phyloP scores from a whole-genome alignment of 2,797 vertebrate genomes.

The Enteromius trimaculatus region DNA sequence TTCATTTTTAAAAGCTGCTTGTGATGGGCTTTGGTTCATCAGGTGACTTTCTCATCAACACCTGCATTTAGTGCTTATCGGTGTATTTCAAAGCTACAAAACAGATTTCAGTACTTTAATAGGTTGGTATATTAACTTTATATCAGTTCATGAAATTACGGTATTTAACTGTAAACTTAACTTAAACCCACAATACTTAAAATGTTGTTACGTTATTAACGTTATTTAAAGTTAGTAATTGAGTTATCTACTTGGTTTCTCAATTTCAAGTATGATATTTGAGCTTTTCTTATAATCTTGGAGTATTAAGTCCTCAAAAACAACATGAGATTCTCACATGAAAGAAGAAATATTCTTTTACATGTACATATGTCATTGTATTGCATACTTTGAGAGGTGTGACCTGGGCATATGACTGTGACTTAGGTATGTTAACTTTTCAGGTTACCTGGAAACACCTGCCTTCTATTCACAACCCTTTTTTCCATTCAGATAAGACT shows the following conservation, averaged over 20 bases:
- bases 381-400: conserved; percentile 3
- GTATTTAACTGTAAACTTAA: no score
- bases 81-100: no score
- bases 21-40: no score
- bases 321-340: background rate
- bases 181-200: no score
- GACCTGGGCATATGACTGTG: background rate
- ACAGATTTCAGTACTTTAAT: no score
- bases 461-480: background rate
- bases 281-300: background rate
- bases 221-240: background rate
- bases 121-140: no score
- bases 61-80: no score
- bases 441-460: conserved; percentile 4
- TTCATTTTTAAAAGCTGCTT: no score
- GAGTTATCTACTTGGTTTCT: background rate
- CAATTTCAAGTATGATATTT: background rate
- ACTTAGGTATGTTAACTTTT: conserved; percentile 5
- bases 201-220: no score
- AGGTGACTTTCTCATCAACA: no score
- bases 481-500: conserved; percentile 5
- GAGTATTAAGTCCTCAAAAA: background rate
- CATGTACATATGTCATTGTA: conserved; percentile 9
- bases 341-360: background rate
- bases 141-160: no score